A percentile compares a stretch with the other conserved stretches of the same genome.
These are phyloP conservation scores for Monopterus albus DNA, from an alignment of 2,113 vertebrate species.

Conservation along the genomic window DNA sequence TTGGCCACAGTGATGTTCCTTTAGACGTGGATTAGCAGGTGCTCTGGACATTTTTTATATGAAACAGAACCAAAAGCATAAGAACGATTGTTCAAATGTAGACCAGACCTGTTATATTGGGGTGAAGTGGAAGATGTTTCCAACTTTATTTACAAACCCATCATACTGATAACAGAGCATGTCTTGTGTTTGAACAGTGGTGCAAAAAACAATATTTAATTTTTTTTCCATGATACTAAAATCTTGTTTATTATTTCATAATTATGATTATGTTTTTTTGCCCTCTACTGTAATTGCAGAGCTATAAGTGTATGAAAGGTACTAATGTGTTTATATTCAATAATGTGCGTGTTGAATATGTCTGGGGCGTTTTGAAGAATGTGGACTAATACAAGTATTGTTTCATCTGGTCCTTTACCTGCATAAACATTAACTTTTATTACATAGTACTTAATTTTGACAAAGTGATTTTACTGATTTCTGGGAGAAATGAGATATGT, in stretches of 20 bases:
- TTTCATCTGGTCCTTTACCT: conserved; percentile 34
- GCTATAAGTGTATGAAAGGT: conserved; percentile 11
- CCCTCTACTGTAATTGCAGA: conserved; percentile 48
- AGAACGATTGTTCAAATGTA: conserved; percentile 11
- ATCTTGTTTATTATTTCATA: conserved; percentile 32
- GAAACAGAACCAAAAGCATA: conserved; percentile 21
- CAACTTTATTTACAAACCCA: conserved; percentile 10
- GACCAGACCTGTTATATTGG: conserved; percentile 4
- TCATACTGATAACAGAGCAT: conserved; percentile 12
- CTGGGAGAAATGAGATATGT: conserved; percentile 62
- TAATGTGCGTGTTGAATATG: conserved; percentile 55
- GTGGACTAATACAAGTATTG: conserved; percentile 17
- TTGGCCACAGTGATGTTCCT: neutral
- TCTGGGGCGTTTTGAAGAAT: conserved; percentile 4
- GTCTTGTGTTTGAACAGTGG: conserved; percentile 29
- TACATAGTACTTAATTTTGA: conserved; percentile 36
- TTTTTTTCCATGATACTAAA: conserved; percentile 6
- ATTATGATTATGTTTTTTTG: conserved; percentile 22
- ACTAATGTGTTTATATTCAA: conserved; percentile 42
- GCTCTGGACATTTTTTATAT: conserved; percentile 10
- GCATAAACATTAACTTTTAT: conserved; percentile 43
- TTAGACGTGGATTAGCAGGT: conserved; percentile 1
- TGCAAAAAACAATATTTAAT: conserved; percentile 26
- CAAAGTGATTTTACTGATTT: conserved; percentile 46
- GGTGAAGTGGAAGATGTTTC: conserved; percentile 15